Conservation (phyloP, 2,888 invertebrate species). For the Hymenopus coronatus region DNA sequence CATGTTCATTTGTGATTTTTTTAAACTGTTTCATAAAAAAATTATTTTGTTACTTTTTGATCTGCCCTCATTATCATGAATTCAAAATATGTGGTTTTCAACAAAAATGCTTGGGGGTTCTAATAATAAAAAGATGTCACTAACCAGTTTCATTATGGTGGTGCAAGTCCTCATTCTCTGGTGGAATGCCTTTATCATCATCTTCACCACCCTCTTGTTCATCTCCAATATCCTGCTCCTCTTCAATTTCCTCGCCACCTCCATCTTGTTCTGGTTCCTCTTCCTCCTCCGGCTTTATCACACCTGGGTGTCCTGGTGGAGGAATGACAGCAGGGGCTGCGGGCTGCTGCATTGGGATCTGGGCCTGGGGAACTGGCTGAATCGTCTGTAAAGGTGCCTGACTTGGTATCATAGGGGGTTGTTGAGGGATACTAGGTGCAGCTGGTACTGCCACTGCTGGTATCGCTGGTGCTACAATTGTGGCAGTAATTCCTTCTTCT, state of each 20-base stretch:
- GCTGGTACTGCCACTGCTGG: constrained; percentile 18
- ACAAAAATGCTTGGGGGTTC: too few species aligned
- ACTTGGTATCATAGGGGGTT: background rate
- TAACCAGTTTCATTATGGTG: constrained; percentile 28
- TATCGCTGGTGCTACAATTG: constrained; percentile 28
- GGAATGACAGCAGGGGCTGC: constrained; percentile 35
- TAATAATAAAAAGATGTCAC: background rate
- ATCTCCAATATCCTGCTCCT: constrained; percentile 38
- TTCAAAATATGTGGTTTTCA: too few species aligned
- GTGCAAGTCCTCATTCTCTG: constrained; percentile 25
- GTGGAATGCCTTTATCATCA: constrained; percentile 16
- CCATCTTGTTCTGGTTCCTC: constrained; percentile 42
- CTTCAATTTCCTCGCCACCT: constrained; percentile 43
- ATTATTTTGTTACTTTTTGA: too few species aligned
- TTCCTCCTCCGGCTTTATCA: constrained; percentile 34
- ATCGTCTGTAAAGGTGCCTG: background rate
- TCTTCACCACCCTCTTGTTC: constrained; percentile 23
- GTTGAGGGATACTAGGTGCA: constrained; percentile 15
- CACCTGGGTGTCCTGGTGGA: constrained; percentile 29
- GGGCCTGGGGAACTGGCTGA: constrained; percentile 4
- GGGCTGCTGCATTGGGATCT: constrained; percentile 32
- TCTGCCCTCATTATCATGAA: too few species aligned
- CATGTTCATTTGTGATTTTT: too few species aligned
- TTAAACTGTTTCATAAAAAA: too few species aligned
- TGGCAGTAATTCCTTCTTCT: constrained; percentile 41